Evolutionary conservation across 1,140 invertebrate species (phyloP).

Genomic region (Pentalonia nigronervosa): DNA sequence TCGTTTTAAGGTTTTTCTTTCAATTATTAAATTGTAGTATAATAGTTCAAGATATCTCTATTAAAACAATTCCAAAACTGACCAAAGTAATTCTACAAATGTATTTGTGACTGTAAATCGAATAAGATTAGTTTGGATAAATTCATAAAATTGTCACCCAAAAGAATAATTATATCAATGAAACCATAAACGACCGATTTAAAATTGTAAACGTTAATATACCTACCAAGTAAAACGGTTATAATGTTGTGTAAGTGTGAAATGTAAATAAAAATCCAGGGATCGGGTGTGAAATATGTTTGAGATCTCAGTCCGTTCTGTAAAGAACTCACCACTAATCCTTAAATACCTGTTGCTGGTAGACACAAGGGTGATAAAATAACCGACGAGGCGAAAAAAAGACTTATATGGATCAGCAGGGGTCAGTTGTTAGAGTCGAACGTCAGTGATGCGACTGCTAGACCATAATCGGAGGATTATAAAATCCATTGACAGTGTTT

Average conservation of each 20-base stretch:
- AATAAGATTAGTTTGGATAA: neutral
- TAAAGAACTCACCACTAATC: neutral
- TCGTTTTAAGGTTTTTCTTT: neutral
- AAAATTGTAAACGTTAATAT: neutral
- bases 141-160: neutral
- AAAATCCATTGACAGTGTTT: conserved; percentile 31
- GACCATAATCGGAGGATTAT: conserved; percentile 3
- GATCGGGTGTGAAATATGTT: neutral
- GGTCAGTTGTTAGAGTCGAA: conserved; percentile 9
- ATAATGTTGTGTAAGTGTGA: neutral
- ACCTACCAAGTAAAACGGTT: neutral
- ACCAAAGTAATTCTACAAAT: neutral
- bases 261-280: neutral
- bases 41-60: neutral
- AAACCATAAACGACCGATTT: neutral
- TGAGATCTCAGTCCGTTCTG: neutral
- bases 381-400: neutral
- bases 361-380: neutral
- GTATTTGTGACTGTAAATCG: neutral
- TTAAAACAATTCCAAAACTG: neutral
- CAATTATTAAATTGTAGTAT: neutral
- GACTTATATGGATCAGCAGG: neutral
- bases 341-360: conserved; percentile 4
- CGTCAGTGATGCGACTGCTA: conserved; percentile 21
- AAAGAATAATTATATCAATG: neutral